These are phyloP conservation scores for Halisarca cf. caerulea DNA, from an alignment of 37 sponge, comb jelly and placozoan species.

Conservation along the genomic window DNA sequence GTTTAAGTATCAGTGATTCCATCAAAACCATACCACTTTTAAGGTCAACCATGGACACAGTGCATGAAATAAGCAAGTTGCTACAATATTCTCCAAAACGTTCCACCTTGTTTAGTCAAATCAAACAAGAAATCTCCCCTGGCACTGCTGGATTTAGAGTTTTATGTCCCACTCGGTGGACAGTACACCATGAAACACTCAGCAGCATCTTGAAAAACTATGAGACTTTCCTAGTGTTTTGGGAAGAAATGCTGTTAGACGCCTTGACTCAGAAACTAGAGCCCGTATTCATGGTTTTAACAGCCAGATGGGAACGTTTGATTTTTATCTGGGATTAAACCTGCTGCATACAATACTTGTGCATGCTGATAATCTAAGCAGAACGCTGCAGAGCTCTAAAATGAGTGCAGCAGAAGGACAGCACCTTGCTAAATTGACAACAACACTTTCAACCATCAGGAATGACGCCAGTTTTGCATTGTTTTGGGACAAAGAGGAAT, in stretches of 20 bases:
- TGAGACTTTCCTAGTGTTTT: neutral
- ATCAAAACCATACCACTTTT: constrained; percentile 25
- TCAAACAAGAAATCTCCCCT: constrained; percentile 13
- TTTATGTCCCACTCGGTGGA: constrained; percentile 49
- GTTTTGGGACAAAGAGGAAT: neutral
- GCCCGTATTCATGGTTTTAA: constrained; percentile 22
- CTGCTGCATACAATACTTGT: neutral
- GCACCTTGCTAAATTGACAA: constrained; percentile 5
- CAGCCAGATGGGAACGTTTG: constrained; percentile 38
- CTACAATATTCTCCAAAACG: constrained; percentile 44
- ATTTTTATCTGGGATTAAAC: neutral
- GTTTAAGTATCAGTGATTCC: constrained; percentile 27
- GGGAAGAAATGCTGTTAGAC: constrained; percentile 29
- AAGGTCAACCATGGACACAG: constrained; percentile 40
- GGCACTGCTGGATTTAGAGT: constrained; percentile 29
- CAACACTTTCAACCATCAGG: constrained; percentile 3
- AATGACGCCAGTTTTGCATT: neutral
- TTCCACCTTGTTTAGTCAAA: constrained; percentile 11
- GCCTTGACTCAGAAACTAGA: constrained; percentile 43
- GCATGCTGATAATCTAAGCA: constrained; percentile 10
- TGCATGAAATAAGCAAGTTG: constrained; percentile 43
- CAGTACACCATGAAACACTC: constrained; percentile 39
- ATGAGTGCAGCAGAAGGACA: constrained; percentile 18
- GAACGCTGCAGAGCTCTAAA: neutral
- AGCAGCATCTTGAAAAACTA: constrained; percentile 26